These are phyloP conservation scores for Enchytraeus crypticus DNA, from an alignment of 2,888 invertebrate genomes.

Conservation along the genomic window DNA sequence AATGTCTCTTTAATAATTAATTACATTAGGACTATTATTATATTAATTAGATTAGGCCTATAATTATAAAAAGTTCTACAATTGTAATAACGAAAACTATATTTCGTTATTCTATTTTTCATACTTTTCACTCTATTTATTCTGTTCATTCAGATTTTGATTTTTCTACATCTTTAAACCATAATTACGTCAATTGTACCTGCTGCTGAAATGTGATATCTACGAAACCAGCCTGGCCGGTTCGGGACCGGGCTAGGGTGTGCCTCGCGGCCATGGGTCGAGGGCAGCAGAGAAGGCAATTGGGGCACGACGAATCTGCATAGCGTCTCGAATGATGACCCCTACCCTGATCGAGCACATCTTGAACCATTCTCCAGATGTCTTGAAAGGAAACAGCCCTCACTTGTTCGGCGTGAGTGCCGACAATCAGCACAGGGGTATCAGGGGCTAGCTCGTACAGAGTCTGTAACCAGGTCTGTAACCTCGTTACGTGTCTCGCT, in stretches of 20 bases:
- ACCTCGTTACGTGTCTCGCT: slow-evolving; percentile 28
- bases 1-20: too few species aligned
- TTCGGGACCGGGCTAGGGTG: slow-evolving; percentile 24
- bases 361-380: slow-evolving; percentile 28
- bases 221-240: slow-evolving; percentile 29
- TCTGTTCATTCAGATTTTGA: too few species aligned
- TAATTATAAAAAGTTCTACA: too few species aligned
- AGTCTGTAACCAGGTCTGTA: slow-evolving; percentile 31
- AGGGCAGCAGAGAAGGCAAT: slow-evolving; percentile 28
- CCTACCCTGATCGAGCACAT: slow-evolving; percentile 26
- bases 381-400: slow-evolving; percentile 28
- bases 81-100: too few species aligned
- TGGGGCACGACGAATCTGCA: slow-evolving; percentile 19
- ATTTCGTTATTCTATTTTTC: too few species aligned
- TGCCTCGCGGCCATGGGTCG: slow-evolving; percentile 24
- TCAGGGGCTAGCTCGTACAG: slow-evolving; percentile 30
- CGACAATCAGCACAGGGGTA: slow-evolving; percentile 29
- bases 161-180: too few species aligned
- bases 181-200: slow-evolving; percentile 16
- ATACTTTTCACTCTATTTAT: too few species aligned
- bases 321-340: slow-evolving; percentile 26
- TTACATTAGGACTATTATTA: too few species aligned
- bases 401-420: slow-evolving; percentile 31
- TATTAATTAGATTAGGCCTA: too few species aligned
- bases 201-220: slow-evolving; percentile 27